Base-by-base conservation (phyloP, 2,888 invertebrate species). In the Ophonus ardosiacus region DNA sequence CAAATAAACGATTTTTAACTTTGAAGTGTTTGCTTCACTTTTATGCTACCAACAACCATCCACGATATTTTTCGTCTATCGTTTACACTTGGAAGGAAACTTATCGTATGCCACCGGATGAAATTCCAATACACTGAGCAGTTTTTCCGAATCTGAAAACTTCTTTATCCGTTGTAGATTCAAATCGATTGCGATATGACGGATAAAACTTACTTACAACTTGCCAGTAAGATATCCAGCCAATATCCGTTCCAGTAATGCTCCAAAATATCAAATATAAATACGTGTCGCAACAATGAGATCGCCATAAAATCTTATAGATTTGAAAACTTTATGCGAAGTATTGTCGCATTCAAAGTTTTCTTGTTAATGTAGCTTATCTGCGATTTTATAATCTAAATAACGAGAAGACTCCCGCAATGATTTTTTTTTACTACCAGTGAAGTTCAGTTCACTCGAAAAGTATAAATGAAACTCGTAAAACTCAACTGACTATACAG, bases 111-210 rank as follows among this genome's bases (percentile, higher is more conserved):
- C 17, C 43, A 74, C 43, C 43, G 71, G 43, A 61, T 79, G 61
- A 79, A 79, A 79, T 79, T 79, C 79, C 43, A 74, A 79, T 59
- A 79, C 59, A 59, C 79, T 57, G 79, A 40, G 51, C 59, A 59
- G 24, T 79, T 59, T 78, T 61, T 59, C 79, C 59, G 51, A 79
- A 61, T 79, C 59, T 78, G 17, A 31, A 78, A 78, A 59, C 57
- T 78, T 76, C 76, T 76, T 15, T 43, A 74, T 74, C 71, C 71
- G 71, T 40, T 38, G 57, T 38, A 59, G 59, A 59, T 59, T 79
- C 40, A 79, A 79, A 79, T 79, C 79, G 79, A 79, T 79, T 79
- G 61, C 38, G 51, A 79, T 59, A 59, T 79, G 59, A 79, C 38
- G 61, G 79, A 79, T 79, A 79, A 79, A 59, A 57, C 57, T 74